Base-by-base conservation (phyloP, 1,140 invertebrate species). In the Zaprionus davidi region DNA sequence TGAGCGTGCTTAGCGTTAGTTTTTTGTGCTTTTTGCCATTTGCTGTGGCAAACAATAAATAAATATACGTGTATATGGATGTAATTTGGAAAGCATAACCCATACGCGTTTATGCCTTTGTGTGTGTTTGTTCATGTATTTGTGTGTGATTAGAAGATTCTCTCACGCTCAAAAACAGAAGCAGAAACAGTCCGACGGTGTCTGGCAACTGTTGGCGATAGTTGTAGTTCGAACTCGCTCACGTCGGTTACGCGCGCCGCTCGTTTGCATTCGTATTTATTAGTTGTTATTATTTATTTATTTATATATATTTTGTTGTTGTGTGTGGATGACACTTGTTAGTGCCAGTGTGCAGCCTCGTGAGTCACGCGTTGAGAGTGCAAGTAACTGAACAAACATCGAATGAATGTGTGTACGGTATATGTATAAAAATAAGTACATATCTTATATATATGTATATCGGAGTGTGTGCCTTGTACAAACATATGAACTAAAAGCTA, bases 81-180 rank as follows among this genome's bases (percentile, higher is more conserved):
- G 36, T 76, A 74, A 74, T 77, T 65, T 65, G 57, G 60, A 79
- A 76, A 78, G 76, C 66, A 71, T 72, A 76, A 66, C 34, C 46
- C 60, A 55, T 57, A 66, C 46, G 57, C 41, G 34, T 20, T 22
- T 44, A 53, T 49, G 22, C 31, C 41, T 22, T 49, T 49, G 38
- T 46, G 38, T 66, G 38, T n/a, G 20, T 62, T 56, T 63, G 20
- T 53, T 38, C 44, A 63, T 68, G 31, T 67, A n/a, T 67, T 24
- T 67, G 57, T 70, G 57, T 71, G 49, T 41, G 76, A 76, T 79
- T 76, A 79, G 76, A 76, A 70, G 76, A 68, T 75, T 78, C 74
- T 79, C 78, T 77, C 78, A 77, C 63, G 65, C 69, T 79, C 65
- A 20, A 51, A 51, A 51, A 51, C 46, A 59, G 58, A 46, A 63